Percentiles rank a stretch among this genome's conserved stretches.
Conservation (phyloP, 2,797 vertebrate species). For the Yasuhikotakia modesta region DNA sequence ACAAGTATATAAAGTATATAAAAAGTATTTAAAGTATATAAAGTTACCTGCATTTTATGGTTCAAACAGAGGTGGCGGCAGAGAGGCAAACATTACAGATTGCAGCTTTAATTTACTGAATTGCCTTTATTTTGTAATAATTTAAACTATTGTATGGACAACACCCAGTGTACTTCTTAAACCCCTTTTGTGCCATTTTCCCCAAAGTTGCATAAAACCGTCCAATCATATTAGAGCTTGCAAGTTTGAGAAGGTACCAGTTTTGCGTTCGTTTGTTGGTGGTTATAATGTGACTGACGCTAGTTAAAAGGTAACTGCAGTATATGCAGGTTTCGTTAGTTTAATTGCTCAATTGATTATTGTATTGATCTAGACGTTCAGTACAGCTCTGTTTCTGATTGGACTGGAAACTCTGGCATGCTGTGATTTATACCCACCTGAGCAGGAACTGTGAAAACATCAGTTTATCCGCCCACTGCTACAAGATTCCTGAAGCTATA, state of each 20-base stretch:
- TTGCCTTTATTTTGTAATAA: too few species aligned
- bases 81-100: too few species aligned
- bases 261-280: neutral
- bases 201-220: too few species aligned
- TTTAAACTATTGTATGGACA: too few species aligned
- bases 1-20: too few species aligned
- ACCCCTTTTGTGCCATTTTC: too few species aligned
- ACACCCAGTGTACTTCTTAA: too few species aligned
- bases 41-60: too few species aligned
- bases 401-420: constrained; percentile 68
- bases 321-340: constrained; percentile 38
- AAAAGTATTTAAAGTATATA: too few species aligned
- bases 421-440: constrained; percentile 61
- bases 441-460: constrained; percentile 24
- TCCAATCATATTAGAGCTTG: neutral
- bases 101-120: too few species aligned
- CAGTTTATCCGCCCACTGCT: neutral
- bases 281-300: neutral
- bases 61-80: too few species aligned
- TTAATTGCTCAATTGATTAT: constrained; percentile 75
- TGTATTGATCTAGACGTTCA: constrained; percentile 72
- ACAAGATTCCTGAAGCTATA: constrained; percentile 32
- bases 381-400: constrained; percentile 67
- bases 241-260: neutral
- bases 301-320: neutral